Evolutionary conservation across 2,888 invertebrate species (phyloP).

Genomic region (Matsumyia berberina): DNA sequence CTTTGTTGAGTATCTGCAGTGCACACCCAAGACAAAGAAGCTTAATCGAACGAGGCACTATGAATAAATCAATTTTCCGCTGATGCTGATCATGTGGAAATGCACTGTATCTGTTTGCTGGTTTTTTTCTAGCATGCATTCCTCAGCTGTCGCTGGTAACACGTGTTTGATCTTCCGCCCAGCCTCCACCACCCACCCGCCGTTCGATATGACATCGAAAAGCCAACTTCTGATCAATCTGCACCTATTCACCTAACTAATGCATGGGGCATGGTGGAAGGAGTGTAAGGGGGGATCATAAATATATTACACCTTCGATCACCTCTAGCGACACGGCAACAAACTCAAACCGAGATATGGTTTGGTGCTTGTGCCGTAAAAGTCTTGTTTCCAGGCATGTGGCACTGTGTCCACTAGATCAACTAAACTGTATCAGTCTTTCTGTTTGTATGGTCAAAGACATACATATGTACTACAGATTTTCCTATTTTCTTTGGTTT

Average conservation of each 20-base stretch:
- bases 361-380: slow-evolving; percentile 36
- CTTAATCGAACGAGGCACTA: slow-evolving; percentile 38
- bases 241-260: slow-evolving; percentile 27
- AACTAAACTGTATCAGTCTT: slow-evolving; percentile 26
- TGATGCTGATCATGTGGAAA: slow-evolving; percentile 42
- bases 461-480: slow-evolving; percentile 1
- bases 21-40: slow-evolving; percentile 41
- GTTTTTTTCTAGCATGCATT: slow-evolving; percentile 43
- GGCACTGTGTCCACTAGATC: slow-evolving; percentile 22
- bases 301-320: slow-evolving; percentile 62
- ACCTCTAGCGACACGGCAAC: slow-evolving; percentile 37
- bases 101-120: background rate
- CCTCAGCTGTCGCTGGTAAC: slow-evolving; percentile 67
- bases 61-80: slow-evolving; percentile 51
- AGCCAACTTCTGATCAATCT: slow-evolving; percentile 45
- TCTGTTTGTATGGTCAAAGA: slow-evolving; percentile 25
- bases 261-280: background rate
- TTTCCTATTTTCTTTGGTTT: slow-evolving; percentile 9
- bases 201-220: slow-evolving; percentile 33
- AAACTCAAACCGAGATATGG: slow-evolving; percentile 50
- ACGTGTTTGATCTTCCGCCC: slow-evolving; percentile 65
- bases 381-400: slow-evolving; percentile 22
- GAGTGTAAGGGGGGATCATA: slow-evolving; percentile 28
- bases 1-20: slow-evolving; percentile 47
- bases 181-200: slow-evolving; percentile 65